Evolutionary conservation across 2,113 vertebrate species (phyloP), one percentile per base, ranked within the genome.

Genomic region (Micromys minutus): DNA sequence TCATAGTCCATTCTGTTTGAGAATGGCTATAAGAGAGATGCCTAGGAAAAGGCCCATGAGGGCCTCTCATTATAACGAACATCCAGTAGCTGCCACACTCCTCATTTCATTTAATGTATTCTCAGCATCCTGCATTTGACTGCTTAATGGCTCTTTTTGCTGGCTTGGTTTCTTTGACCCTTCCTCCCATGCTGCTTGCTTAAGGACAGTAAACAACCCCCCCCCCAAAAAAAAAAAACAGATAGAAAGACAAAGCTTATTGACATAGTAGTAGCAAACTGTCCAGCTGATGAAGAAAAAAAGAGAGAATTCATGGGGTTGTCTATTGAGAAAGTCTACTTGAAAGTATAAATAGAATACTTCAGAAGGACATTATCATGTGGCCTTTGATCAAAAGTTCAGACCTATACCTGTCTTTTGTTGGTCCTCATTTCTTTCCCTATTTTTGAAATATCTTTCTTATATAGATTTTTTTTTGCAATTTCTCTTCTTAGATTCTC

Each of bases 251-350:
- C 31, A 24, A 75, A 7, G 31, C 50, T 95, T 7, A 17, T 52
- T 75, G 87, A 75, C 57, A 26, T 71, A 52, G 26, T 8, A 63
- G 47, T 26, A 71, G 89, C 12, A 26, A 57, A n/a, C 15, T n/a
- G 21, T 94, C 83, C 55, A 89, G 85, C 47, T 75, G 55, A 79
- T 71, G 61, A 29, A 69, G 94, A 81, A 75, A 36, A 59, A 89
- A 42, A 16, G 24, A 87, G 24, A 87, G 47, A 36, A 21, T 85
- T 65, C 17, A 65, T 36, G 61, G 34, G 29, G 42, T 17, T 19
- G 42, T 75, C 1, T 92, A 65, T 75, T 29, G 17, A 80, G 75
- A 87, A 75, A 90, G 74, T 86, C 57, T 57, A 79, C 36, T 39
- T 75, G 69, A 47, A 39, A 69, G 79, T n/a, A 31, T 12, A 63